A percentile compares a stretch with the other conserved stretches of the same genome.
Evolutionary conservation across 2,888 invertebrate species (phyloP).

Genomic region (Lysandra coridon): DNA sequence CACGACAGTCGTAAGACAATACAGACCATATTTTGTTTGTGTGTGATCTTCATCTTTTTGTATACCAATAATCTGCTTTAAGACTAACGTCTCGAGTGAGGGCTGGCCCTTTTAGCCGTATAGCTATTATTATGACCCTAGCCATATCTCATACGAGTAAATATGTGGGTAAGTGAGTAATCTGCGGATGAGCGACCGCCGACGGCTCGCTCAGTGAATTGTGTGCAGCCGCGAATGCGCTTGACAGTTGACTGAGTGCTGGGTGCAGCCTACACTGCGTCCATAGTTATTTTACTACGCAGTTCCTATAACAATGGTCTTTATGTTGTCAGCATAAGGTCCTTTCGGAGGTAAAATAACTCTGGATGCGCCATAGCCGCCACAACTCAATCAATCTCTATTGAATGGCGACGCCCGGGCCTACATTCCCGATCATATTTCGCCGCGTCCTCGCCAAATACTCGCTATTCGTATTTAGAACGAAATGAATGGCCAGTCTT

Average conservation of each 20-base stretch:
- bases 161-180: conserved; percentile 49
- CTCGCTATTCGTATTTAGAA: conserved; percentile 9
- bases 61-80: no score
- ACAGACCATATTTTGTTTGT: neutral
- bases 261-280: conserved; percentile 53
- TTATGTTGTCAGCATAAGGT: neutral
- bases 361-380: conserved; percentile 39
- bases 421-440: conserved; percentile 34
- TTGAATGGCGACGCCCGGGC: conserved; percentile 44
- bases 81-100: neutral
- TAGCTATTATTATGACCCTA: neutral
- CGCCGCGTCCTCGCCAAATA: conserved; percentile 6
- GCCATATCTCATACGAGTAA: conserved; percentile 27
- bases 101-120: neutral
- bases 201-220: conserved; percentile 53
- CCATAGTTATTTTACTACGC: neutral
- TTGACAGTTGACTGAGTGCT: conserved; percentile 66
- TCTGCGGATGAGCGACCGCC: conserved; percentile 59
- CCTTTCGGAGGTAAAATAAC: neutral
- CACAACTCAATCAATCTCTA: conserved; percentile 57
- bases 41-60: neutral
- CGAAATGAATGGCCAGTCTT: neutral
- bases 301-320: neutral
- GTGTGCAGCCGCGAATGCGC: conserved; percentile 57
- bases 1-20: neutral